A percentile compares a stretch with the other conserved stretches of the same genome.
Conservation (phyloP, 2,113 vertebrate genomes). For the Isichthys henryi region DNA sequence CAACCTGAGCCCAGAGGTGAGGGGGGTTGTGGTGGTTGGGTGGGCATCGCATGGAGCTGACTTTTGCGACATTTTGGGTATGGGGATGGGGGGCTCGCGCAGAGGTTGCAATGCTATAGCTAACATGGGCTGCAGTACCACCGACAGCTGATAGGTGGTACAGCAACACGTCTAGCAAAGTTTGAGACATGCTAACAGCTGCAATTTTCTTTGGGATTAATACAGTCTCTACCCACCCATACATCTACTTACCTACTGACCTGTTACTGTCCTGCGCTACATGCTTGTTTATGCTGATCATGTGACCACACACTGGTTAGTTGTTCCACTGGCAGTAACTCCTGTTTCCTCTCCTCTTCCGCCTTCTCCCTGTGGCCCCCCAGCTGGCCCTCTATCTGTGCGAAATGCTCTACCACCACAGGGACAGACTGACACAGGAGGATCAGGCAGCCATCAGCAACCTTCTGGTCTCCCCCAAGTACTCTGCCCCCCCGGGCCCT, state of each 20-base stretch:
- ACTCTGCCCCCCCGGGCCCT: conserved; percentile 69
- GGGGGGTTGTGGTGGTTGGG: neutral
- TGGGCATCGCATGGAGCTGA: neutral
- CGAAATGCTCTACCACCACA: conserved; percentile 80
- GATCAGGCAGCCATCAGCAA: conserved; percentile 62
- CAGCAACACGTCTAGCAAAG: neutral
- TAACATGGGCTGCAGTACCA: neutral
- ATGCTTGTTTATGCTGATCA: neutral
- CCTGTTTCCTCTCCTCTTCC: neutral
- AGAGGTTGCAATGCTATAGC: neutral
- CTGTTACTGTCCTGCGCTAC: neutral
- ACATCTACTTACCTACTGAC: neutral
- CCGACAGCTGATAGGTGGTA: too few species aligned
- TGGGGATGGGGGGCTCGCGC: neutral
- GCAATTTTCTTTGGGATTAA: neutral
- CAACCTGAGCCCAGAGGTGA: conserved; percentile 77
- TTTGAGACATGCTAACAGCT: neutral
- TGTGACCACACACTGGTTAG: neutral
- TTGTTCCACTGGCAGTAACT: neutral
- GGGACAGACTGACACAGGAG: conserved; percentile 69
- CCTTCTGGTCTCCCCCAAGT: conserved; percentile 79
- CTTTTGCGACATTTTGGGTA: neutral
- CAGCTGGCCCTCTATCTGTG: conserved; percentile 81
- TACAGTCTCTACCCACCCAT: neutral
- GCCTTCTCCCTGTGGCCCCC: neutral